Evolutionary conservation across 2,797 vertebrate species (phyloP).

Genomic region (Anguilla marmorata): DNA sequence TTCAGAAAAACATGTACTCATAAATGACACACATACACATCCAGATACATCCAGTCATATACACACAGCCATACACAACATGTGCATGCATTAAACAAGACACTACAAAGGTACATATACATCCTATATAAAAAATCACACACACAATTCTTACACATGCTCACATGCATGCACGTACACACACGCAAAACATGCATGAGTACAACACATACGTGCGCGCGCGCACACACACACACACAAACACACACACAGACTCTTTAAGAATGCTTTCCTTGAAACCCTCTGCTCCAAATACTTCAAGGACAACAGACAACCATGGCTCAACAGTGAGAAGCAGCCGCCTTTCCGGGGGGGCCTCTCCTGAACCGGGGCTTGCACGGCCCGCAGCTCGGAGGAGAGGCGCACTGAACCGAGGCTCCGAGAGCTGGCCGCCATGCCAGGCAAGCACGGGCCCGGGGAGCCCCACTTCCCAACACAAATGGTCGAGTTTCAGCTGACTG

Average conservation of each 20-base stretch:
- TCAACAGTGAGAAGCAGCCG: not conserved
- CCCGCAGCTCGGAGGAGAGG: slow-evolving; percentile 16
- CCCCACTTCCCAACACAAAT: slow-evolving; percentile 35
- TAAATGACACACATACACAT: slow-evolving; percentile 19
- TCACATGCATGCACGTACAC: not conserved
- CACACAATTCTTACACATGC: not conserved
- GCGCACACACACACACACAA: not conserved
- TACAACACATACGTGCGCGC: not conserved
- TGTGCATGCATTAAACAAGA: not conserved
- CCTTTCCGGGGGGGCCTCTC: slow-evolving; percentile 35
- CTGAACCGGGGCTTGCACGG: slow-evolving; percentile 49
- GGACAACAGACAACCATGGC: not conserved
- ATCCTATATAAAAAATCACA: not conserved
- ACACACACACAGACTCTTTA: not conserved
- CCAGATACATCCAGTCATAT: not conserved
- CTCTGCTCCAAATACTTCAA: not conserved
- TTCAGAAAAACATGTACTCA: not conserved
- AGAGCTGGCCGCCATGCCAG: slow-evolving; percentile 30
- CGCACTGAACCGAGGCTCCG: slow-evolving; percentile 35
- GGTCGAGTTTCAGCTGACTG: slow-evolving; percentile 39
- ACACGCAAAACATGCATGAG: not conserved
- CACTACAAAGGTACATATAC: not conserved
- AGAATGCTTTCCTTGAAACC: not conserved
- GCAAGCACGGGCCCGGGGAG: slow-evolving; percentile 18
- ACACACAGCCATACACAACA: slow-evolving; percentile 15